Percentiles rank a stretch among this genome's conserved stretches.
Evolutionary conservation across 2,113 vertebrate species (phyloP).

Genomic region (Chaetodon trifascialis): DNA sequence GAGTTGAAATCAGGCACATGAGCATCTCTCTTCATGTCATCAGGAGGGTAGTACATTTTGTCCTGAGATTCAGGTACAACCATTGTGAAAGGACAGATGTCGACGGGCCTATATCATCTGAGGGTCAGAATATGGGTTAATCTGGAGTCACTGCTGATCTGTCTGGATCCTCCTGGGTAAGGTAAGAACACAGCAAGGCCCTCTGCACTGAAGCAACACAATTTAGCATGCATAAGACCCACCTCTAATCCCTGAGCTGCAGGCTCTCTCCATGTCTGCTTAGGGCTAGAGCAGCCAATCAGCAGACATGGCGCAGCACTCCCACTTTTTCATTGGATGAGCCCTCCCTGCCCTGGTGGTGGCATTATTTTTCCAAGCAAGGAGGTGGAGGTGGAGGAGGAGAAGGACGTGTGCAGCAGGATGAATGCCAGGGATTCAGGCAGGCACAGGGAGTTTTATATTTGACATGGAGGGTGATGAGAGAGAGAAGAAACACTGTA

Average conservation of each 20-base stretch:
- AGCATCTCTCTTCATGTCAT: slow-evolving; percentile 80
- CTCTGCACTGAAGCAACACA: slow-evolving; percentile 54
- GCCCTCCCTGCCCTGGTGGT: slow-evolving; percentile 74
- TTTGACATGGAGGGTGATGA: slow-evolving; percentile 36
- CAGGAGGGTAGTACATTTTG: slow-evolving; percentile 77
- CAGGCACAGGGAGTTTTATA: slow-evolving; percentile 20
- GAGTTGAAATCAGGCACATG: slow-evolving; percentile 84
- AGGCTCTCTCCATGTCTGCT: slow-evolving; percentile 66
- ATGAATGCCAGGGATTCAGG: slow-evolving; percentile 52
- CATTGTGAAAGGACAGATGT: slow-evolving; percentile 68
- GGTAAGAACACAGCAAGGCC: slow-evolving; percentile 60
- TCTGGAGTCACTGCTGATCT: slow-evolving; percentile 60
- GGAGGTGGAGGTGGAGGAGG: slow-evolving; percentile 20
- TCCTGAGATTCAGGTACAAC: slow-evolving; percentile 79
- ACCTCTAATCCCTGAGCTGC: slow-evolving; percentile 72
- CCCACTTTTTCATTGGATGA: slow-evolving; percentile 85
- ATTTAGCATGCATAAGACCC: slow-evolving; percentile 63
- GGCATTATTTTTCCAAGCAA: slow-evolving; percentile 70
- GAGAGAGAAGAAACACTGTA: not conserved
- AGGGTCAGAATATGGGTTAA: slow-evolving; percentile 51
- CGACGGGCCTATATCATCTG: slow-evolving; percentile 42
- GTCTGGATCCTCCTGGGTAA: slow-evolving; percentile 54
- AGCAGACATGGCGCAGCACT: slow-evolving; percentile 69
- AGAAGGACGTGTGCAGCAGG: slow-evolving; percentile 21
- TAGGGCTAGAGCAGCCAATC: slow-evolving; percentile 76